phyloP scores from a whole-genome alignment of 2,797 vertebrate genomes.

The Cossypha heuglini region DNA sequence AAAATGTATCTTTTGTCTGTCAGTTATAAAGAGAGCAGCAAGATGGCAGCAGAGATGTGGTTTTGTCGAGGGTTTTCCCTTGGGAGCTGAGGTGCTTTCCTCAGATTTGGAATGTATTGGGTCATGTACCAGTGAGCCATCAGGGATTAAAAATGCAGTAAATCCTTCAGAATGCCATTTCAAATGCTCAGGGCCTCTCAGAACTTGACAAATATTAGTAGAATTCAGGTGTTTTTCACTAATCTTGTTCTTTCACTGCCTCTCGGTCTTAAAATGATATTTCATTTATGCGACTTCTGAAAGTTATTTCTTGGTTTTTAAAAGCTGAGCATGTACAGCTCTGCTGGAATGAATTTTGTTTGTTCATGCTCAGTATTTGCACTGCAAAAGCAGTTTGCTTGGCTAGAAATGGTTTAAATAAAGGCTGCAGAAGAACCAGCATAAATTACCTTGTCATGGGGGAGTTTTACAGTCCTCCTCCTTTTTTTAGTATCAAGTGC shows the following conservation, averaged over 20 bases:
- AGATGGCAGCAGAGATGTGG: slow-evolving; percentile 55
- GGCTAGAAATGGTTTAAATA: neutral
- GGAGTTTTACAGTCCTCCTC: neutral
- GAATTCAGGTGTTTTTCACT: neutral
- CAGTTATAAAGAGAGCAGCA: neutral
- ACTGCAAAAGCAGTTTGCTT: neutral
- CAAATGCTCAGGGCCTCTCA: neutral
- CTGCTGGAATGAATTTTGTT: neutral
- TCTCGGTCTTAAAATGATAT: neutral
- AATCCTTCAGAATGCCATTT: neutral
- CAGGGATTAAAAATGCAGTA: neutral
- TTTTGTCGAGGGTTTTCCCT: neutral
- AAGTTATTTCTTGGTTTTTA: neutral
- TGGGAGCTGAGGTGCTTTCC: neutral
- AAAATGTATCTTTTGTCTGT: neutral
- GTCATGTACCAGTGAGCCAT: neutral
- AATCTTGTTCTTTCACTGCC: neutral
- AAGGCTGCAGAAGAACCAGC: neutral
- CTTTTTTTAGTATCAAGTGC: neutral
- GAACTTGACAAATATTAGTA: neutral
- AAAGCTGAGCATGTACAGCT: neutral
- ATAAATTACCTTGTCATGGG: neutral
- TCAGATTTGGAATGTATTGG: neutral
- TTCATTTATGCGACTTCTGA: neutral
- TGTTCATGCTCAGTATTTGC: neutral